phyloP scores from a whole-genome alignment of 1,140 invertebrate genomes.

The Bursaphelenchus mucronatus region DNA sequence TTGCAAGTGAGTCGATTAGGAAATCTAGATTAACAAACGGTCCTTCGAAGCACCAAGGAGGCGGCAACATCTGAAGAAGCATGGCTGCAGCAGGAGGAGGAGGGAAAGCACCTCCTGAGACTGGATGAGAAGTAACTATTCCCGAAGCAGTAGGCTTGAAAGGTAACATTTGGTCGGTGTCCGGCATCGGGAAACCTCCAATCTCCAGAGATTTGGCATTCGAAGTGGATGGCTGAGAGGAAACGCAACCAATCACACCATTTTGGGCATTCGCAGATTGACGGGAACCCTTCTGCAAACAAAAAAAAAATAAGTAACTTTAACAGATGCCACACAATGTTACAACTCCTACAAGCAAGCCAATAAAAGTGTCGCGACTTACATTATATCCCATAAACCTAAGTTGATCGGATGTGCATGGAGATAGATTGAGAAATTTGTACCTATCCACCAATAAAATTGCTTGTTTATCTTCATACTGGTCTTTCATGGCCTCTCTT shows the following conservation, averaged over 20 bases:
- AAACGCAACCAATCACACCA: neutral
- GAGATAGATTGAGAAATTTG: slow-evolving; percentile 55
- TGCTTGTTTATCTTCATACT: slow-evolving; percentile 43
- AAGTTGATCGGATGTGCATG: slow-evolving; percentile 54
- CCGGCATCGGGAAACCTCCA: slow-evolving; percentile 52
- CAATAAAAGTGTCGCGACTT: slow-evolving; percentile 6
- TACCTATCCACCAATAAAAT: slow-evolving; percentile 56
- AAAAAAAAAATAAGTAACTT: neutral
- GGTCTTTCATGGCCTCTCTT: slow-evolving; percentile 82
- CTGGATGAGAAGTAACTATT: slow-evolving; percentile 47
- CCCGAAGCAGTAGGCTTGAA: slow-evolving; percentile 52
- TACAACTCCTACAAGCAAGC: neutral
- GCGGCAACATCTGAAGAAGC: slow-evolving; percentile 50
- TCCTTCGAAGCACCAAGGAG: slow-evolving; percentile 50
- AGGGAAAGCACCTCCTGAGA: slow-evolving; percentile 56
- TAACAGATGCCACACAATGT: slow-evolving; percentile 8
- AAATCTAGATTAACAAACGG: slow-evolving; percentile 56
- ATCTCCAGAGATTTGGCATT: slow-evolving; percentile 28
- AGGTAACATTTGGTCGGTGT: slow-evolving; percentile 58
- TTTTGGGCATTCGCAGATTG: too few relatives aligned
- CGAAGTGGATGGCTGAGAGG: neutral
- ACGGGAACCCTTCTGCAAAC: slow-evolving; percentile 6
- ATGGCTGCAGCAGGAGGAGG: slow-evolving; percentile 51
- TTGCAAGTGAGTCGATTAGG: slow-evolving; percentile 43
- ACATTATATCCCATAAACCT: slow-evolving; percentile 57